Base-by-base conservation (phyloP, 2,888 invertebrate genomes). In the Torymus tubicola region DNA sequence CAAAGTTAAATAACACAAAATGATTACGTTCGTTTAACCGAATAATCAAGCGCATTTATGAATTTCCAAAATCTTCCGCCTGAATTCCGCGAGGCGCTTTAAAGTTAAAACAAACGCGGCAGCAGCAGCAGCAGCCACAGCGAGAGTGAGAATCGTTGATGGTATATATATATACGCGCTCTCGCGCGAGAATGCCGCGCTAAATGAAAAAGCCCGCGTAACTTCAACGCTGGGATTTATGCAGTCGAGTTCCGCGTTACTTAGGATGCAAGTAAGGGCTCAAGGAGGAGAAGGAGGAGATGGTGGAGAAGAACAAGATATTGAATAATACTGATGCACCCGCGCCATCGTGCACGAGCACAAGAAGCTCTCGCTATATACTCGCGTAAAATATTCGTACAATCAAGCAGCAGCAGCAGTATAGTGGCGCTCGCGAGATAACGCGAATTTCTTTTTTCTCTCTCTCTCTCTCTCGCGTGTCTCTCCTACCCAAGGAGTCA, bases 321-420 rank as follows among this genome's bases (percentile, higher is more conserved):
- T 82, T 82, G 82, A 80, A 82, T 80, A 82, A 82, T 79, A 70
- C 57, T n/a, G 79, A 79, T 79, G 78, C 72, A 75, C 42, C 11
- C 42, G 42, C 42, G 42, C 42, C 42, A 42, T 42, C 42, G 42
- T 42, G 63, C 11, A 58, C 60, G 60, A 61, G 63, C 11, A 52
- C 57, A 52, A 63, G 64, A 60, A 52, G 60, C 42, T 61, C 60
- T 42, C 57, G 31, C 2, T n/a, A n/a, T n/a, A n/a, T n/a, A n/a
- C n/a, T 60, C 55, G 69, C 65, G 69, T 80, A 67, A 82, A 82
- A 82, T 82, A 82, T 82, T 82, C 82, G 70, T 67, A 73, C 80
- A 80, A 77, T 80, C 77, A 82, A 80, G 77, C 64, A 21, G 57
- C 11, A 42, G 24, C 21, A 21, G 21, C 21, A 21, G 21, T 2